These are phyloP conservation scores for Ypsolopha sequella DNA, from an alignment of 2,888 invertebrate species.

Conservation along the genomic window DNA sequence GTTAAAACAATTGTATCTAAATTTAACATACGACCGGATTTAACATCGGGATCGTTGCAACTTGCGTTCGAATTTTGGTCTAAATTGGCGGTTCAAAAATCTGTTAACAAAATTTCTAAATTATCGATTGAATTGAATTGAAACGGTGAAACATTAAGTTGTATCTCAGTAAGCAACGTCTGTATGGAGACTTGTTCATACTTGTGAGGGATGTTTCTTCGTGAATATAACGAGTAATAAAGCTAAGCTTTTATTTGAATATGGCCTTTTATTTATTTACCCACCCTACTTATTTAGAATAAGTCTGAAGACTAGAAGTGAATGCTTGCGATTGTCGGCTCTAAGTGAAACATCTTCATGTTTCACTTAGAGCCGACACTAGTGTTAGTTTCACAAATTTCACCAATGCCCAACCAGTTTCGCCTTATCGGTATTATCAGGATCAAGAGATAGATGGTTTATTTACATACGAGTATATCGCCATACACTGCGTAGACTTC, in stretches of 20 bases:
- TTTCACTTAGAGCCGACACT: too few relatives aligned
- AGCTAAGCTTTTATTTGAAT: constrained; percentile 81
- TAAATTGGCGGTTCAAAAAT: constrained; percentile 49
- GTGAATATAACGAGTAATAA: constrained; percentile 81
- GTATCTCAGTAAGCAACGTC: constrained; percentile 48
- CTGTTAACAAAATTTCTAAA: constrained; percentile 55
- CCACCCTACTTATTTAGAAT: not conserved
- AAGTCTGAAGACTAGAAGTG: too few relatives aligned
- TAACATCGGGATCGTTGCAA: constrained; percentile 25
- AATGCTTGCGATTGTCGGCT: too few relatives aligned
- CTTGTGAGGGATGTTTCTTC: constrained; percentile 70
- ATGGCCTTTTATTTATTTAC: constrained; percentile 40
- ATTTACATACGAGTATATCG: too few relatives aligned
- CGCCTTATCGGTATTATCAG: too few relatives aligned
- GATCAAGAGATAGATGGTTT: too few relatives aligned
- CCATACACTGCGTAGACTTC: too few relatives aligned
- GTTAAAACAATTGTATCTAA: not conserved
- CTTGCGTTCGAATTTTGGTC: constrained; percentile 43
- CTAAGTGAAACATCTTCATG: too few relatives aligned
- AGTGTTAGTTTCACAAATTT: too few relatives aligned
- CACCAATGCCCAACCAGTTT: too few relatives aligned
- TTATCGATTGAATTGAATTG: constrained; percentile 34
- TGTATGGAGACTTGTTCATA: constrained; percentile 60
- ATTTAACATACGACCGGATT: constrained; percentile 23
- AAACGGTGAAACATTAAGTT: constrained; percentile 37